Evolutionary conservation across 2,797 vertebrate genomes (phyloP), one percentile per base, ranked within the genome.

Genomic region (Acomys russatus): DNA sequence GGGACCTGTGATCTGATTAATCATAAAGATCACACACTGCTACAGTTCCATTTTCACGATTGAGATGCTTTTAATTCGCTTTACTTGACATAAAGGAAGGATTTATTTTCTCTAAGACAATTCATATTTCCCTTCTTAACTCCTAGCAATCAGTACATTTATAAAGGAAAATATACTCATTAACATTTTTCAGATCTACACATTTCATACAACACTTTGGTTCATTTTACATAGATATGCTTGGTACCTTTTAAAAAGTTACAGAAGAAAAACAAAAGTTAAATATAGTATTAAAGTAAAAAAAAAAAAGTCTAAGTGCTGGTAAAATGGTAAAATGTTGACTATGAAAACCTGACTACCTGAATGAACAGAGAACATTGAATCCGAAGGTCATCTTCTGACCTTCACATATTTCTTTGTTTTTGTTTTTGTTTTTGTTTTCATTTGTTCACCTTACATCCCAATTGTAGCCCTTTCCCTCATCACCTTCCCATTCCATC

Each of bases 241-340:
- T 56, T 78, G 64, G 20, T 44, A 44, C 56, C 49, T 79, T 49
- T 66, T 71, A 90, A 87, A 79, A 51, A 77, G 22, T 89, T 35
- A 90, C 70, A 93, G 59, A 74, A 95, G n/a, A 77, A 92, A 94
- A 89, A 89, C 9, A 85, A 91, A 91, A 66, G 2, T 33, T 59
- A 35, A 54, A 3, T 6, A 76, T 3, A 76, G 0, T 89, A 18
- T 44, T 84, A 77, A 56, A 90, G 18, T 25, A 83, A 44, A 79
- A 91, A 22, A 23, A 64, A 87, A 80, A 91, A 22, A 20, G 64
- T 63, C 35, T 76, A 20, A 11, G 35, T 25, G 15, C 10, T 74
- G 23, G 70, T 11, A 87, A 74, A 30, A 20, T 5, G 6, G 20
- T 51, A 85, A 68, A n/a, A 11, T 14, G 5, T 33, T 35, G 25